phyloP scores from a whole-genome alignment of 2,113 vertebrate genomes.

The Percina caprodes region DNA sequence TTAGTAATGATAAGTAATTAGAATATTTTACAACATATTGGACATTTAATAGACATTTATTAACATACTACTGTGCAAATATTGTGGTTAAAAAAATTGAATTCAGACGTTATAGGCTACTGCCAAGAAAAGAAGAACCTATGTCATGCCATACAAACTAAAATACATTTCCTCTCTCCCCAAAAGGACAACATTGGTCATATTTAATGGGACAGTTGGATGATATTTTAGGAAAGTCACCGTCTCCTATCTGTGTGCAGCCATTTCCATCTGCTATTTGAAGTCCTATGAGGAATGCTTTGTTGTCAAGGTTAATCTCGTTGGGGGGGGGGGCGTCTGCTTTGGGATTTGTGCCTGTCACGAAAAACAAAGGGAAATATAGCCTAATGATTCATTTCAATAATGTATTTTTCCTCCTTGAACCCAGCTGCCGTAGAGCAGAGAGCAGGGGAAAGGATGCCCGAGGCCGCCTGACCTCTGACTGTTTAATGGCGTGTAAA shows the following conservation, averaged over 20 bases:
- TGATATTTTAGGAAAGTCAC: conserved; percentile 65
- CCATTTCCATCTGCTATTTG: conserved; percentile 66
- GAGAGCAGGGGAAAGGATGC: conserved; percentile 47
- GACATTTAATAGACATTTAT: neutral
- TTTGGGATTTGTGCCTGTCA: conserved; percentile 70
- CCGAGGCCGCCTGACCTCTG: conserved; percentile 77
- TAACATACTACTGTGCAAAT: neutral
- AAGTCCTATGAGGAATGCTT: conserved; percentile 69
- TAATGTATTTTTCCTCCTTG: conserved; percentile 57
- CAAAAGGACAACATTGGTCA: conserved; percentile 66
- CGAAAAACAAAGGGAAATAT: conserved; percentile 66
- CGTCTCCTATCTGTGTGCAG: conserved; percentile 30
- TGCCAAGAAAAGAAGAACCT: neutral
- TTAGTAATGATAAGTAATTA: no score
- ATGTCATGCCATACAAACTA: conserved; percentile 14
- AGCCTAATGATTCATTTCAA: conserved; percentile 72
- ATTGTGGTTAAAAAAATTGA: neutral
- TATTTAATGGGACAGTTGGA: conserved; percentile 60
- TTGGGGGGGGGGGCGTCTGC: conserved; percentile 2
- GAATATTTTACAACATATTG: neutral
- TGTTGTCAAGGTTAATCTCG: conserved; percentile 75
- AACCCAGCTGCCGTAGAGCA: conserved; percentile 42
- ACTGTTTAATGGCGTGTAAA: conserved; percentile 82
- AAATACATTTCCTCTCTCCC: conserved; percentile 30
- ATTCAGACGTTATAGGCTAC: neutral